A percentile compares a stretch with the other conserved stretches of the same genome.
Conservation (phyloP, 2,797 vertebrate species). For the Esox lucius region DNA sequence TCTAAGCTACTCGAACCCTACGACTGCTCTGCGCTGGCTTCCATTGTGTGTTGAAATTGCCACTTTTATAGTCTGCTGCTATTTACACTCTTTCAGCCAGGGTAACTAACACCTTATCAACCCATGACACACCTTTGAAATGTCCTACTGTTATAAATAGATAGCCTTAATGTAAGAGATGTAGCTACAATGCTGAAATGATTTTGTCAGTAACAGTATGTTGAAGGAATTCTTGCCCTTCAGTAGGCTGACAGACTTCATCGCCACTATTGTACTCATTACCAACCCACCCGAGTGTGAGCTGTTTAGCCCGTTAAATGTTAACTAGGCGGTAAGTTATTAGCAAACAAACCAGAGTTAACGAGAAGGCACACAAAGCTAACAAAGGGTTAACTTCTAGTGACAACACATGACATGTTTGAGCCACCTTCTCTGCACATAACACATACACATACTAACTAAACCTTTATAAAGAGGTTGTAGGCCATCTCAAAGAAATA, state of each 20-base stretch:
- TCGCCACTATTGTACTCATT: slow-evolving; percentile 28
- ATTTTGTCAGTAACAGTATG: not conserved
- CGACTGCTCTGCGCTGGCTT: slow-evolving; percentile 10
- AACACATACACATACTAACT: too few species aligned
- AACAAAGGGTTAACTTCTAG: not conserved
- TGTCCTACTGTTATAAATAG: not conserved
- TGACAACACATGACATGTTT: too few species aligned
- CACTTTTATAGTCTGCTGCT: not conserved
- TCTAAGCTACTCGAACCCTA: not conserved
- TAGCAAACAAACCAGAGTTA: slow-evolving; percentile 15
- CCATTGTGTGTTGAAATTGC: slow-evolving; percentile 6
- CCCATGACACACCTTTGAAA: not conserved
- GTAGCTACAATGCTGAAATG: not conserved
- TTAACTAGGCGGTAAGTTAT: slow-evolving; percentile 26
- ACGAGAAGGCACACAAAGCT: not conserved
- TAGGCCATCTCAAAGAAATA: too few species aligned
- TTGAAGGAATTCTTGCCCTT: not conserved
- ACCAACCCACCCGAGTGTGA: slow-evolving; percentile 17
- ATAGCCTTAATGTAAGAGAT: too few species aligned
- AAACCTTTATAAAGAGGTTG: too few species aligned
- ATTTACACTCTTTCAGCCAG: not conserved
- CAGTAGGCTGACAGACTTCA: not conserved
- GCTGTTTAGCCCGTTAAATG: slow-evolving; percentile 43
- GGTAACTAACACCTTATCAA: not conserved
- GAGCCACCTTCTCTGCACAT: too few species aligned